phyloP scores from a whole-genome alignment of 2,113 vertebrate genomes.

The Lamprologus lemairii region DNA sequence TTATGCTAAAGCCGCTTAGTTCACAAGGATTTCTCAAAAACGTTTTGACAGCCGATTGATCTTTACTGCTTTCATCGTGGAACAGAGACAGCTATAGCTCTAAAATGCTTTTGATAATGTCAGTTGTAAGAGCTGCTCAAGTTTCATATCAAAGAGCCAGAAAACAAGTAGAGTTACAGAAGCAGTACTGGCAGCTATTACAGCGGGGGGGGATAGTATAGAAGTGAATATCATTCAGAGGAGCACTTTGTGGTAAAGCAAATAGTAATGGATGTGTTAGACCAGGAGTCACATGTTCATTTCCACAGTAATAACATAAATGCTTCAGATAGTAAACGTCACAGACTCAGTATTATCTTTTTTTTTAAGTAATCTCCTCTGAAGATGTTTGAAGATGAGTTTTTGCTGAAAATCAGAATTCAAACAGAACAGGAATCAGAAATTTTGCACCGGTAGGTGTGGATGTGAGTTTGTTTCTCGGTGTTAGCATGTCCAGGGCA shows the following conservation, averaged over 20 bases:
- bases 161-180: not conserved
- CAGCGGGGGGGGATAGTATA: not conserved
- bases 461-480: not conserved
- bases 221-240: not conserved
- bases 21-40: not conserved
- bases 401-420: not conserved
- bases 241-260: not conserved
- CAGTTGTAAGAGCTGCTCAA: not conserved
- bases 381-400: not conserved
- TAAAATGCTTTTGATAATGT: constrained; percentile 16
- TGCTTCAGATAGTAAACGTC: not conserved
- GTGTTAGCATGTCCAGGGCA: not conserved
- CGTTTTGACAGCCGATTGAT: constrained; percentile 5
- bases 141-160: not conserved
- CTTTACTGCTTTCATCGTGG: not conserved
- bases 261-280: not conserved
- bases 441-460: not conserved
- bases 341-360: not conserved
- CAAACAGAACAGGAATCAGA: not conserved
- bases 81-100: not conserved
- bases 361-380: not conserved
- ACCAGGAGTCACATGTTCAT: too few species aligned
- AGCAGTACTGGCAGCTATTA: not conserved
- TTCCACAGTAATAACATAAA: not conserved
- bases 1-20: not conserved